These are phyloP conservation scores for Nymphalis io DNA, from an alignment of 1,140 invertebrate species.

Conservation along the genomic window DNA sequence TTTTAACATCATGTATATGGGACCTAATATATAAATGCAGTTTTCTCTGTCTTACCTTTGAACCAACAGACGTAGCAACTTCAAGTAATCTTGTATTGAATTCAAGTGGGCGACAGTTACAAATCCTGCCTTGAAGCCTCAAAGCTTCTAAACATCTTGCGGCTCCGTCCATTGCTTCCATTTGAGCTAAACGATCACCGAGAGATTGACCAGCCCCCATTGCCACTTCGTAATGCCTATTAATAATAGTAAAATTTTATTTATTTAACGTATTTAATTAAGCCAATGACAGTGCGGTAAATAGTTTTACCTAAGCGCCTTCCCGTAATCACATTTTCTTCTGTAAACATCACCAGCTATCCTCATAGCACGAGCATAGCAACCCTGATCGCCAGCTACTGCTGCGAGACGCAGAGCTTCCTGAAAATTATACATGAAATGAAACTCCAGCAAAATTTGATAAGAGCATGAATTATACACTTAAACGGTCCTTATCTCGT, in stretches of 20 bases:
- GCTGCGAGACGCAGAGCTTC: slow-evolving; percentile 89
- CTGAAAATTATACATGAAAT: slow-evolving; percentile 68
- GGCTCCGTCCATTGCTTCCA: slow-evolving; percentile 93
- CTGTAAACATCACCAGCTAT: slow-evolving; percentile 92
- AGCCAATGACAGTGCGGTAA: too few species aligned
- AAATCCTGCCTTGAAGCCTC: slow-evolving; percentile 89
- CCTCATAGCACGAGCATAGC: slow-evolving; percentile 89
- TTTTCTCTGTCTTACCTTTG: slow-evolving; percentile 82
- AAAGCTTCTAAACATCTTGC: slow-evolving; percentile 89
- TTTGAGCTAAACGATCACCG: slow-evolving; percentile 90
- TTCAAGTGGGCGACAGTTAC: slow-evolving; percentile 90
- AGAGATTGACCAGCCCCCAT: slow-evolving; percentile 90
- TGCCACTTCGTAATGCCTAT: slow-evolving; percentile 89
- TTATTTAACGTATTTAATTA: too few species aligned
- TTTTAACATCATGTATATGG: too few species aligned
- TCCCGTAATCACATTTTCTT: slow-evolving; percentile 88
- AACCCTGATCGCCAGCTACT: slow-evolving; percentile 90
- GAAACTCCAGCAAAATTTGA: background rate
- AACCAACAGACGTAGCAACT: slow-evolving; percentile 89
- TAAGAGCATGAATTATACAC: too few species aligned
- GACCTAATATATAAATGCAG: too few species aligned
- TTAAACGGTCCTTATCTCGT: too few species aligned
- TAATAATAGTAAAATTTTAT: background rate
- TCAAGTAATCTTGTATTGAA: slow-evolving; percentile 91
- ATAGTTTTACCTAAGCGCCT: slow-evolving; percentile 66